Percentiles rank a stretch among this genome's conserved stretches.
These are phyloP conservation scores for Propithecus perrieri DNA, from an alignment of 2,797 vertebrate genomes.

Conservation along the genomic window DNA sequence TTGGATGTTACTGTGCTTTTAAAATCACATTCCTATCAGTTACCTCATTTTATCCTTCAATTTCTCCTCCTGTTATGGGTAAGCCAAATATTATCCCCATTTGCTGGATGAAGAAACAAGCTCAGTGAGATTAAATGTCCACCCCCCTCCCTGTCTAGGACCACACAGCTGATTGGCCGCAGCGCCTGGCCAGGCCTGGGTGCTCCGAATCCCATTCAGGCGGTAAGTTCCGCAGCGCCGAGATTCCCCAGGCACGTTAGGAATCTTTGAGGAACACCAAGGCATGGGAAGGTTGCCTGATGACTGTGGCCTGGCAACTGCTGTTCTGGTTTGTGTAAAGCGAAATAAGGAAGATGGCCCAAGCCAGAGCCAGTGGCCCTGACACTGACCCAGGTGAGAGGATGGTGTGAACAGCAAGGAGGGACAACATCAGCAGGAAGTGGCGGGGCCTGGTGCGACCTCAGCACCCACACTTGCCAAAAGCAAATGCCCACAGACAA, in stretches of 20 bases:
- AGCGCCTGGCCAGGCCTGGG: background rate
- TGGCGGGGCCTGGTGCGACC: background rate
- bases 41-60: background rate
- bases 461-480: background rate
- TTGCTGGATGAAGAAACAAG: background rate
- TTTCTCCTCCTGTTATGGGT: background rate
- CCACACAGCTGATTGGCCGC: no score
- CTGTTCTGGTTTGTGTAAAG: background rate
- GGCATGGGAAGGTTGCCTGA: background rate
- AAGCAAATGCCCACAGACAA: background rate
- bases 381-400: background rate
- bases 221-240: background rate
- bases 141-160: no score
- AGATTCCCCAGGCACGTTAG: background rate
- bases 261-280: background rate
- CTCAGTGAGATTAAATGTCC: background rate
- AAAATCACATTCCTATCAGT: conserved; percentile 6
- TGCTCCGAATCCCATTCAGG: background rate
- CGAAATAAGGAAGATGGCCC: background rate
- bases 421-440: background rate
- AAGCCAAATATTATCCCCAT: background rate
- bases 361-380: background rate
- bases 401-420: background rate
- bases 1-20: background rate
- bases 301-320: background rate